phyloP scores from a whole-genome alignment of 2,888 invertebrate genomes.

The Polylopha cassiicola region DNA sequence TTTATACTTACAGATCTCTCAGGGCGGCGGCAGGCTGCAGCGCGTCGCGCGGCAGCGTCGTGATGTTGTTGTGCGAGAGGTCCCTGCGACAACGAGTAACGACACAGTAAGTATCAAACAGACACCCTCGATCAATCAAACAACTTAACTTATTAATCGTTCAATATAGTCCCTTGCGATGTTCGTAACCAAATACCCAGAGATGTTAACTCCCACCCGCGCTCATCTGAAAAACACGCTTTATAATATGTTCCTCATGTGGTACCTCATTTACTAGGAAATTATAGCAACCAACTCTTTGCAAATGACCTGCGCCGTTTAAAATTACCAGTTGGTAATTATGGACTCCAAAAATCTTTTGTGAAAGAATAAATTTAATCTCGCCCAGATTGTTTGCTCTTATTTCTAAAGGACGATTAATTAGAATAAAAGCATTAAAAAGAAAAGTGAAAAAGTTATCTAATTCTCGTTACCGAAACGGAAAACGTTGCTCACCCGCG shows the following conservation, averaged over 20 bases:
- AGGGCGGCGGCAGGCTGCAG: conserved; percentile 81
- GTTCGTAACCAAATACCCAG: too few species aligned
- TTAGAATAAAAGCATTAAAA: conserved; percentile 11
- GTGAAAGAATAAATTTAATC: background rate
- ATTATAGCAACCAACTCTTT: too few species aligned
- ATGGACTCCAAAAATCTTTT: background rate
- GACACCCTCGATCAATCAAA: conserved; percentile 1
- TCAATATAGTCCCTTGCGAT: background rate
- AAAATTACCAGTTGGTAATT: too few species aligned
- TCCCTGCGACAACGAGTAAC: conserved; percentile 79
- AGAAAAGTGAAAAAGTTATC: conserved; percentile 19
- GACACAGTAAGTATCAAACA: conserved; percentile 1
- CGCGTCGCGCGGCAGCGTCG: conserved; percentile 82
- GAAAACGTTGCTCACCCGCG: background rate
- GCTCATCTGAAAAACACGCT: too few species aligned
- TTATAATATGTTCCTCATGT: too few species aligned
- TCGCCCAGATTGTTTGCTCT: background rate
- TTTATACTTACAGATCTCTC: conserved; percentile 84
- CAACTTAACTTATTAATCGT: background rate
- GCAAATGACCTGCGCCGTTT: too few species aligned
- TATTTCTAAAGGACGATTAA: conserved; percentile 5
- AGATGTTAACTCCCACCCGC: too few species aligned
- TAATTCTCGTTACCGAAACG: conserved; percentile 15
- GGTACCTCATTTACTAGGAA: too few species aligned
- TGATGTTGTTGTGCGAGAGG: conserved; percentile 88